phyloP scores from a whole-genome alignment of 2,888 invertebrate genomes.

The Yponomeuta sedellus region DNA sequence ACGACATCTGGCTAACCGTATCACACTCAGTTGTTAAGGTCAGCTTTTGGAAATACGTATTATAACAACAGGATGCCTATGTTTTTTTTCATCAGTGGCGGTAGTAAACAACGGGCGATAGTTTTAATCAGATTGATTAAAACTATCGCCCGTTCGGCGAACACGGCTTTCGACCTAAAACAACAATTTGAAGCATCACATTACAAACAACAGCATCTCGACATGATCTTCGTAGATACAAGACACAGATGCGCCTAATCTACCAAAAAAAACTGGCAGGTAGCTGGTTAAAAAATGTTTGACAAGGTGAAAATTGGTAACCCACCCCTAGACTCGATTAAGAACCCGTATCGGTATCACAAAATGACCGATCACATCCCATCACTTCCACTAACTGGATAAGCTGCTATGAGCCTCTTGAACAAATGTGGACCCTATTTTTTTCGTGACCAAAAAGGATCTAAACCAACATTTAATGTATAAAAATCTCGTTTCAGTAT shows the following conservation, averaged over 20 bases:
- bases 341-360: slow-evolving; percentile 6
- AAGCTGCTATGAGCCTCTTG: neutral
- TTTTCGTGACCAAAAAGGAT: slow-evolving; percentile 2
- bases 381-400: slow-evolving; percentile 6
- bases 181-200: too few relatives aligned
- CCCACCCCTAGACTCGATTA: neutral
- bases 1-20: too few relatives aligned
- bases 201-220: neutral
- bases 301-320: neutral
- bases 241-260: neutral
- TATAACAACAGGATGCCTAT: too few relatives aligned
- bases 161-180: too few relatives aligned
- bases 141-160: too few relatives aligned
- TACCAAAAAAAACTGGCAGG: neutral
- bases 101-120: too few relatives aligned
- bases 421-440: neutral
- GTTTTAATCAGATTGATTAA: too few relatives aligned
- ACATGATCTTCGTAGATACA: neutral
- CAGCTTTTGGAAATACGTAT: too few relatives aligned
- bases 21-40: too few relatives aligned
- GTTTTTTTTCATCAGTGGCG: too few relatives aligned
- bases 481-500: too few relatives aligned
- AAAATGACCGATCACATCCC: slow-evolving; percentile 9
- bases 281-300: neutral
- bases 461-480: too few relatives aligned